Percentiles rank a stretch among this genome's conserved stretches.
Conservation (phyloP, 1,140 invertebrate species). For the Microvelia longipes region DNA sequence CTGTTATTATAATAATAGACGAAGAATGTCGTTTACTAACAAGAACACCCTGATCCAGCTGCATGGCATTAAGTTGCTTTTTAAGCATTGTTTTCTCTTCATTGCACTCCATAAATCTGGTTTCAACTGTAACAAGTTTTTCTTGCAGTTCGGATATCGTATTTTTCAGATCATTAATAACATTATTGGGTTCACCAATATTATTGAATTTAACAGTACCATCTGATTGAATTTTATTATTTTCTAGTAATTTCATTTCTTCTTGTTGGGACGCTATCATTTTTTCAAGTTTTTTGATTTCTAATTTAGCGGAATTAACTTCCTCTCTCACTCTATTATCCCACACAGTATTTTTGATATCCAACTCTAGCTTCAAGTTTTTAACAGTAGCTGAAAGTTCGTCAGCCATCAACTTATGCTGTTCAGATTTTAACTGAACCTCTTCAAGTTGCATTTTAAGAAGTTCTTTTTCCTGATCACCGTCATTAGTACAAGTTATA, state of each 20-base stretch:
- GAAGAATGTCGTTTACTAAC: not conserved
- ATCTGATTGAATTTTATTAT: not conserved
- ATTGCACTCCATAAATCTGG: constrained; percentile 14
- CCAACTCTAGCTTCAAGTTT: not conserved
- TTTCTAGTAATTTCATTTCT: not conserved
- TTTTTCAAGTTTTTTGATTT: not conserved
- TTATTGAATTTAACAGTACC: not conserved
- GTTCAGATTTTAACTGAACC: not conserved
- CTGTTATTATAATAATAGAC: not conserved
- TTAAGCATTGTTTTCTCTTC: constrained; percentile 10
- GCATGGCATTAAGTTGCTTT: not conserved
- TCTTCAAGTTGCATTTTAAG: not conserved
- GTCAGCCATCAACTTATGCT: not conserved
- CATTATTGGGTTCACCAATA: not conserved
- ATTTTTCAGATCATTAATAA: constrained; percentile 6
- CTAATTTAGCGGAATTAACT: constrained; percentile 1
- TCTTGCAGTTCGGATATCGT: constrained; percentile 13
- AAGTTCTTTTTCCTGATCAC: not conserved
- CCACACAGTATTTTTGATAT: not conserved
- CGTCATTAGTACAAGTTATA: not conserved
- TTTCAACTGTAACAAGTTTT: constrained; percentile 13
- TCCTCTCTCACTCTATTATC: constrained; percentile 1
- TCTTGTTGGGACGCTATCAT: not conserved
- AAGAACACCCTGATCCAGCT: not conserved
- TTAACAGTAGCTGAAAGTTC: not conserved